phyloP scores from a whole-genome alignment of 2,113 vertebrate genomes.

The Pelusios castaneus region DNA sequence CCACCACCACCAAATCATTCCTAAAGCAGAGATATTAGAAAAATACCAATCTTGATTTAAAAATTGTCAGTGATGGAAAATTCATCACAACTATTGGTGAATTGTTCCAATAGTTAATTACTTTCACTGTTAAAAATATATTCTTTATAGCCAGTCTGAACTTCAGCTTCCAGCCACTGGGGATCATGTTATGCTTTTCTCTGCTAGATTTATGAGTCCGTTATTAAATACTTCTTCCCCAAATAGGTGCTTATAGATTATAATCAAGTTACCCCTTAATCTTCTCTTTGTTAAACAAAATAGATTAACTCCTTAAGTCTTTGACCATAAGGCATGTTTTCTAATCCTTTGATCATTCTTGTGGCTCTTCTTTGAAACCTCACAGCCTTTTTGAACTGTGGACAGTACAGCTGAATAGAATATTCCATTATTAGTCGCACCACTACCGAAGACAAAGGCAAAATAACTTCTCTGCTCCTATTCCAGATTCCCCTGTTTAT shows the following conservation, averaged over 20 bases:
- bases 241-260: neutral
- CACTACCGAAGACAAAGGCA: neutral
- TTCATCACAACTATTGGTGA: neutral
- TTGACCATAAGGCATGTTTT: neutral
- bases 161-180: neutral
- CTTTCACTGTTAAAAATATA: neutral
- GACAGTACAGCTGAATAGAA: neutral
- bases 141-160: neutral
- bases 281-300: neutral
- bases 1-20: neutral
- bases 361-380: neutral
- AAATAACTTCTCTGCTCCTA: neutral
- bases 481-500: neutral
- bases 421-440: neutral
- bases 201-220: neutral
- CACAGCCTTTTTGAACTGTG: neutral
- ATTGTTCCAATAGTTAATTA: neutral
- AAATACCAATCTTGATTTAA: neutral
- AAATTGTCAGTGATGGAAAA: neutral
- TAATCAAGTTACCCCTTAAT: neutral
- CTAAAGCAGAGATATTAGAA: neutral
- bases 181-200: neutral
- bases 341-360: neutral
- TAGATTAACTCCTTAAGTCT: neutral
- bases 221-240: neutral